Percentiles rank a stretch among this genome's conserved stretches.
phyloP scores from a whole-genome alignment of 2,113 vertebrate species.

The Dromaius novaehollandiae region DNA sequence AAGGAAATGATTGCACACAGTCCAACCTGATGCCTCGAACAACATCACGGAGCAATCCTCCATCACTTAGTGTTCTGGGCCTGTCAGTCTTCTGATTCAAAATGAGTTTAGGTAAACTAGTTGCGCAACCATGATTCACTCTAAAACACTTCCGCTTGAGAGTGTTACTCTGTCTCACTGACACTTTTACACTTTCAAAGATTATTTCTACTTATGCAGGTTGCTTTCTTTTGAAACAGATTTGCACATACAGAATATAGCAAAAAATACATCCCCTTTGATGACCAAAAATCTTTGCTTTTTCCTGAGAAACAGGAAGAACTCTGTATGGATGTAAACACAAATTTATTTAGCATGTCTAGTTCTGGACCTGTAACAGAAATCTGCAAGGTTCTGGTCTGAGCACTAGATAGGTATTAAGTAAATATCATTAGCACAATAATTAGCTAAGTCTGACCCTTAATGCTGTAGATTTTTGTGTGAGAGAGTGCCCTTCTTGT shows the following conservation, averaged over 20 bases:
- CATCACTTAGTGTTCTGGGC: constrained; percentile 35
- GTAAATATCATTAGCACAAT: not conserved
- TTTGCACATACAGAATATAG: not conserved
- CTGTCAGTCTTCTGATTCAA: constrained; percentile 55
- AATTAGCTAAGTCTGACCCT: not conserved
- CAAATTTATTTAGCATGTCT: not conserved
- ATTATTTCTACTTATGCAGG: not conserved
- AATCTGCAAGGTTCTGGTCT: not conserved
- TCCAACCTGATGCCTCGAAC: not conserved
- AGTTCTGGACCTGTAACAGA: not conserved
- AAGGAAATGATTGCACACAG: constrained; percentile 55
- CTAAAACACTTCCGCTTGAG: constrained; percentile 19
- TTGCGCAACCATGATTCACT: constrained; percentile 10
- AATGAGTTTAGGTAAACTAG: constrained; percentile 57
- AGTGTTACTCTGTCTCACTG: not conserved
- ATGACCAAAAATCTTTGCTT: not conserved
- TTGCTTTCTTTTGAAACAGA: not conserved
- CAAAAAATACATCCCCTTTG: not conserved
- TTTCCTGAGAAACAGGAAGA: not conserved
- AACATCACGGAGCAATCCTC: constrained; percentile 33
- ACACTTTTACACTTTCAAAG: not conserved
- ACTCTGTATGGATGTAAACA: not conserved
- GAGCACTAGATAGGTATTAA: not conserved
- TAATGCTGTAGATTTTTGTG: not conserved
- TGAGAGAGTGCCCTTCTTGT: not conserved